Base-by-base conservation (phyloP, 2,888 invertebrate genomes). In the Agapetus fuscipes region DNA sequence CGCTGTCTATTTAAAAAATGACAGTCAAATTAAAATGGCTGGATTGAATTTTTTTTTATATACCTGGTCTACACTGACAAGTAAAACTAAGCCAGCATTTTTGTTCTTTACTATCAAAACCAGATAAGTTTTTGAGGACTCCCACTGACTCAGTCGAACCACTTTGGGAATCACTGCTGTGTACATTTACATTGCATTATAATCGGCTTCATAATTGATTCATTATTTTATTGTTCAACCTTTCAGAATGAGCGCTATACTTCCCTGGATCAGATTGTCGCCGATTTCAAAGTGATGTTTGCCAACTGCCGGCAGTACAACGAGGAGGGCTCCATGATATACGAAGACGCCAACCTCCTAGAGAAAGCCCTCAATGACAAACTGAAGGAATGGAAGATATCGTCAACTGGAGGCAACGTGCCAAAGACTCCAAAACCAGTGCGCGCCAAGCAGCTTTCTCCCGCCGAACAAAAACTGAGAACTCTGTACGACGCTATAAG, bases 261-360 rank as follows among this genome's bases (percentile, higher is more conserved):
- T 28, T 78, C 74, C 32, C 66, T 95, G 20, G 88, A 90, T 40
- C 93, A 94, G 52, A 73, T 95, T 49, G 79, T 90, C 1, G 74
- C 81, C 0, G 96, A 96, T 58, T 83, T 82, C 53, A 73, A 85
- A 49, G 68, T 94, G n/a, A 95, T 98, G 95, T 97, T 98, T 62
- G 79, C 82, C 41, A 98, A 98, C 64, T 97, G 97, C 55, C 84
- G 94, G 0, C 87, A 88, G 51, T 98, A 91, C 62, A 98, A 98
- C 59, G 96, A 97, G 61, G 89, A 95, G 61, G 85, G 88, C 7
- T 97, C 96, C 0, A 80, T 85, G 58, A 94, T 98, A 50, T 95
- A 90, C 55, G 89, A 93, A 52, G 96, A 96, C 64, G 94, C 96
- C 2, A 87, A 82, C 54, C 76, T 82, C 17, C 67, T 97, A 37